phyloP scores from a whole-genome alignment of 2,797 vertebrate species.

The Poeciliopsis turneri region DNA sequence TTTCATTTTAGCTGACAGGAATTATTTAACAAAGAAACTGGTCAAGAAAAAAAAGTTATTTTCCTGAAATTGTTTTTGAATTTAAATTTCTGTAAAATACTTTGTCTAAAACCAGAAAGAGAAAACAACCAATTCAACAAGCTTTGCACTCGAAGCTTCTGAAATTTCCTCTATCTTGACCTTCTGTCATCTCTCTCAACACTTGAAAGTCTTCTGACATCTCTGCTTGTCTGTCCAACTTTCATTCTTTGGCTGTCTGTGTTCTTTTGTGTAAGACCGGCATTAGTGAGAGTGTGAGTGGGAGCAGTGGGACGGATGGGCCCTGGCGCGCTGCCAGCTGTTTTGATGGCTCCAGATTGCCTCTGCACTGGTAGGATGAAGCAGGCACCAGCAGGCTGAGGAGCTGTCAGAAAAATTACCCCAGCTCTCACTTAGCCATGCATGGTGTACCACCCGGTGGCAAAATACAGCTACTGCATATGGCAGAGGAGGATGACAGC shows the following conservation, averaged over 20 bases:
- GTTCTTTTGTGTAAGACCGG: constrained; percentile 46
- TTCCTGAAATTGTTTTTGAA: constrained; percentile 36
- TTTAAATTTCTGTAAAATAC: constrained; percentile 34
- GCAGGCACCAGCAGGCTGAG: constrained; percentile 76
- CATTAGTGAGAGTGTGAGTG: constrained; percentile 55
- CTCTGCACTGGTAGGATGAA: constrained; percentile 75
- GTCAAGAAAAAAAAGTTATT: constrained; percentile 51
- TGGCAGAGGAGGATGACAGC: constrained; percentile 60
- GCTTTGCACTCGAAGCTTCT: constrained; percentile 24
- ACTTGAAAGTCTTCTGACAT: constrained; percentile 40
- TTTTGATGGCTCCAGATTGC: constrained; percentile 82
- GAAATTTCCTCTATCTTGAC: constrained; percentile 32
- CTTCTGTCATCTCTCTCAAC: constrained; percentile 34
- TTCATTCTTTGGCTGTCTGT: constrained; percentile 40
- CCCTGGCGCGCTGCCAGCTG: constrained; percentile 72
- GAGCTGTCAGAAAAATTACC: constrained; percentile 80
- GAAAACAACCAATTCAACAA: constrained; percentile 24
- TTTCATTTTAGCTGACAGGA: constrained; percentile 58
- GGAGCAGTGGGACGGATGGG: constrained; percentile 58
- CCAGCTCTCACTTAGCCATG: constrained; percentile 83
- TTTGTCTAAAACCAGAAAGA: constrained; percentile 36
- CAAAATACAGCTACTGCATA: constrained; percentile 86
- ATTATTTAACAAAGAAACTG: constrained; percentile 56
- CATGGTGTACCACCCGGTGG: constrained; percentile 93
- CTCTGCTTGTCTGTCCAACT: constrained; percentile 34